Percentiles rank a stretch among this genome's conserved stretches.
phyloP scores from a whole-genome alignment of 2,113 vertebrate genomes.

The Leuciscus idus region DNA sequence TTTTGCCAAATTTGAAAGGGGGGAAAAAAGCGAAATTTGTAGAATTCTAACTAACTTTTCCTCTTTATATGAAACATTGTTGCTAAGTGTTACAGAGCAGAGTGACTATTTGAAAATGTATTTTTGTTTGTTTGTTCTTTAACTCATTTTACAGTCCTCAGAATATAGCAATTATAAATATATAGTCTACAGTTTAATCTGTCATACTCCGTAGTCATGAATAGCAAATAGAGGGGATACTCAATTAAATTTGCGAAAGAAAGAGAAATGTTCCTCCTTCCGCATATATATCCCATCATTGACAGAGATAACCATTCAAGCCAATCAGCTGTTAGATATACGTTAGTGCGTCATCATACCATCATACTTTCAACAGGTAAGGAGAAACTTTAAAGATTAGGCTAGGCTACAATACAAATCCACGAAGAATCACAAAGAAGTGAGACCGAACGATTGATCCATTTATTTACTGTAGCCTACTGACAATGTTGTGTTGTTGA shows the following conservation, averaged over 20 bases:
- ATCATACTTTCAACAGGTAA: background rate
- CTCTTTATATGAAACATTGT: background rate
- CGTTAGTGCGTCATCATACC: background rate
- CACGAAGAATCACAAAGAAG: too few species aligned
- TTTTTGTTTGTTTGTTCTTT: background rate
- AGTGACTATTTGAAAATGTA: background rate
- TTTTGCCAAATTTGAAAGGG: background rate
- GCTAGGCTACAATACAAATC: too few species aligned
- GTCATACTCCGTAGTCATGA: background rate
- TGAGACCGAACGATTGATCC: too few species aligned
- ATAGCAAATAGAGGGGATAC: background rate
- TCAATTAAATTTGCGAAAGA: too few species aligned
- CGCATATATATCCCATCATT: background rate
- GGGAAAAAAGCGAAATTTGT: background rate
- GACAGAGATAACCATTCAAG: background rate
- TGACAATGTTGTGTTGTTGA: too few species aligned
- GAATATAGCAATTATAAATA: background rate
- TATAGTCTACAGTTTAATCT: background rate
- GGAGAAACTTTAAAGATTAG: too few species aligned
- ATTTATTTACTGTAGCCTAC: too few species aligned
- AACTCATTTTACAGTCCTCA: background rate
- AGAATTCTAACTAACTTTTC: background rate
- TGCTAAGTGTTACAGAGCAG: background rate
- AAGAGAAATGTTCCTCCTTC: too few species aligned
- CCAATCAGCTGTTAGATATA: background rate